Base-by-base conservation (phyloP, 2,888 invertebrate genomes). In the Tetrapedia diversipes region DNA sequence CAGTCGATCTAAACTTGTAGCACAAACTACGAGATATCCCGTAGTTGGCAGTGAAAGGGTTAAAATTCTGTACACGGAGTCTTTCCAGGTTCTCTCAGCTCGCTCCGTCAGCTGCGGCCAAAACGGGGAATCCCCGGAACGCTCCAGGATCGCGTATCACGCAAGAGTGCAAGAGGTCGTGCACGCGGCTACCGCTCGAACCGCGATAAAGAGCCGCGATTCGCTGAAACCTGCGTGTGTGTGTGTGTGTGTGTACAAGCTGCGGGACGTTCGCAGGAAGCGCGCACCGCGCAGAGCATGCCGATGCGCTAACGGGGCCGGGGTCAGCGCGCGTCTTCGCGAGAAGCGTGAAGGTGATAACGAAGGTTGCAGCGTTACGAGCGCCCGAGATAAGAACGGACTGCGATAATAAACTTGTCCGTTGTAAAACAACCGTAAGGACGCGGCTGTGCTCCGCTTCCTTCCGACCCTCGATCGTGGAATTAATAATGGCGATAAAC, bases 311-410 rank as follows among this genome's bases (percentile, higher is more conserved):
- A 61, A 67, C 70, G 45, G 61, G 39, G 56, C 24, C 47, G 11
- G 53, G 76, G 67, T 74, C 68, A 68, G 41, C 73, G 54, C 24
- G 47, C 71, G 72, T 68, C 64, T 51, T 73, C 72, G 53, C 49
- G 47, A 83, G 81, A 77, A 73, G 65, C 81, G 80, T 77, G 82
- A 84, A 71, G 77, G 80, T 86, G 89, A 89, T 87, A 87, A 88
- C 83, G 85, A 81, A 82, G 82, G 86, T 83, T 85, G 89, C 88
- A 87, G 88, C 86, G 87, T 86, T 87, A 86, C 86, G 87, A 86
- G 84, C 66, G 68, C 71, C 64, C 45, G 80, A 87, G 88, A 89
- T 89, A 89, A 53, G 72, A 80, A 67, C 51, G 47, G 54, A 57
- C 69, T 41, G 68, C 43, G 70, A 77, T 77, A 67, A 75, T 85